Base-by-base conservation (phyloP, 2,888 invertebrate species). In the Ectobius pallidus region DNA sequence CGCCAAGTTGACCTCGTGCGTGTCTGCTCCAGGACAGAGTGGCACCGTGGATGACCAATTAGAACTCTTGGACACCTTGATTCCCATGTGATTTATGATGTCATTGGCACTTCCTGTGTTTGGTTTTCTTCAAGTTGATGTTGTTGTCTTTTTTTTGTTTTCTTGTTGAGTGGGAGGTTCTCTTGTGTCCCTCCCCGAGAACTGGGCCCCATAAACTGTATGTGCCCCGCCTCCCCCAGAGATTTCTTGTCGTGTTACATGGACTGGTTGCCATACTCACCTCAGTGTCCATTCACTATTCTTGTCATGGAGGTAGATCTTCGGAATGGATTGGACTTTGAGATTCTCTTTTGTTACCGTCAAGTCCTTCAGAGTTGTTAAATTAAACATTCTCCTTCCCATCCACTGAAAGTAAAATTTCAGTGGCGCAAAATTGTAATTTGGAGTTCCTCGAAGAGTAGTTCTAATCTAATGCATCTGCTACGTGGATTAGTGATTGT, bases 61-160 rank as follows among this genome's bases (percentile, higher is more conserved):
- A 74, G 74, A 72, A 69, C 39, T 63, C 44, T 30, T 44, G 74
- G 72, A 74, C 74, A 74, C 74, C 72, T 74, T 52, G 44, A 11
- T 11, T 34, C 61, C 7, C 27, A 34, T 49, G 69, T 71, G 71
- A 71, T 71, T 71, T 65, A 71, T 63, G 63, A 63, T 63, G 63
- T 42, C 65, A 52, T 65, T 63, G 71, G 32, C 71, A 71, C 71
- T 71, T 71, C 63, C 65, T 71, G 71, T 71, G 71, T 71, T 71
- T 44, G 39, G n/a, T 34, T 69, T 34, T 4, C 34, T 27, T 30
- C 44, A 16, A 16, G 69, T 32, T 18, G 44, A 46, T 52, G 44
- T 63, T 39, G 30, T 52, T 52, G 27, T 22, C 39, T 20, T 20
- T n/a, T 18, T 46, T 27, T 69, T 18, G 18, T 69, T 22, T 46